Percentiles rank a stretch among this genome's conserved stretches.
These are phyloP conservation scores for Drosophila paranaensis DNA, from an alignment of 2,888 invertebrate genomes.

Conservation along the genomic window DNA sequence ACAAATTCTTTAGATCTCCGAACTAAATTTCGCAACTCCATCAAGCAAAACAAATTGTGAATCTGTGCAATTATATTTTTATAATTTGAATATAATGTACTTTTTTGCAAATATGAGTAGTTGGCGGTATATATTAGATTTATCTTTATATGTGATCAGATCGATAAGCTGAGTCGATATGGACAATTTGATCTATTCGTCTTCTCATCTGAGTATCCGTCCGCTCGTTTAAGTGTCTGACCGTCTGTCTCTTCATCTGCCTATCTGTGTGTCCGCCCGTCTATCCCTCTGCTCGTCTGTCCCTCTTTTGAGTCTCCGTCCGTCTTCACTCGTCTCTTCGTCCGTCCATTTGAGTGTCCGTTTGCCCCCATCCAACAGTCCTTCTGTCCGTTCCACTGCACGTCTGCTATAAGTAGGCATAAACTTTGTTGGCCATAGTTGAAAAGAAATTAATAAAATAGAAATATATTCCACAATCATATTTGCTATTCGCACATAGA, in stretches of 20 bases:
- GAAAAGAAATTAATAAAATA: background rate
- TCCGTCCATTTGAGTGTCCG: no score
- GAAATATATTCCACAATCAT: background rate
- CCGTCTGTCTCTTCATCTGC: background rate
- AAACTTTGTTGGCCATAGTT: background rate
- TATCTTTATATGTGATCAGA: no score
- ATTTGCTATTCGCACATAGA: no score
- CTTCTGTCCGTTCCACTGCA: no score
- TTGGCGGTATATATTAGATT: no score
- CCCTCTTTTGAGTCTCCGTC: no score
- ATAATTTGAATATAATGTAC: background rate
- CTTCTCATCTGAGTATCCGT: no score
- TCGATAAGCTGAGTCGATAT: no score
- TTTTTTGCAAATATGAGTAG: background rate
- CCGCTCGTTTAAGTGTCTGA: no score
- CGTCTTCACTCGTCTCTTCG: no score
- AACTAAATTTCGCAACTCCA: background rate
- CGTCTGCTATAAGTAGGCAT: background rate
- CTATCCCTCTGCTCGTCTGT: background rate
- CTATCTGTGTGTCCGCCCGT: background rate
- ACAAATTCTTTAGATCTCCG: background rate
- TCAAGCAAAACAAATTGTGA: no score
- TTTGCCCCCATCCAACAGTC: background rate
- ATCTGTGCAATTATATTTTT: background rate
- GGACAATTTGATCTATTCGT: no score